These are phyloP conservation scores for Pimpla rufipes DNA, from an alignment of 2,888 invertebrate species.

Conservation along the genomic window DNA sequence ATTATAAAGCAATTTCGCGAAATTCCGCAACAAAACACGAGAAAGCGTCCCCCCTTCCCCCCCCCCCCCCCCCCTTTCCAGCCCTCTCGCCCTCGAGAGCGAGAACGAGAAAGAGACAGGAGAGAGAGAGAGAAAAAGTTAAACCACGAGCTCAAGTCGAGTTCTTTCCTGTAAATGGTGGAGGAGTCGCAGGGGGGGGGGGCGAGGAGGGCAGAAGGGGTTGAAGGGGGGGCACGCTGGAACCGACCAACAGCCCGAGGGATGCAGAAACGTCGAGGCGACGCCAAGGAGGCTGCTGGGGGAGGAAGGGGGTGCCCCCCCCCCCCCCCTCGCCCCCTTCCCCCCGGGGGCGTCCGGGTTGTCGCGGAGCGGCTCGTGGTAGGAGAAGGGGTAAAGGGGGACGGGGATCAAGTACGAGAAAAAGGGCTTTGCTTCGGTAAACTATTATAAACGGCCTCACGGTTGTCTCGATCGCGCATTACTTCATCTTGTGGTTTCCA, in stretches of 20 bases:
- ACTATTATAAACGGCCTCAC: constrained; percentile 76
- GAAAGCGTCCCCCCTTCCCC: no score
- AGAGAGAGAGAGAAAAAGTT: background rate
- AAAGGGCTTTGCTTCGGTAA: constrained; percentile 71
- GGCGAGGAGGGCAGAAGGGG: no score
- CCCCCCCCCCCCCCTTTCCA: no score
- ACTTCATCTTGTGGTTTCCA: constrained; percentile 67
- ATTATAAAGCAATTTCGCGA: constrained; percentile 81
- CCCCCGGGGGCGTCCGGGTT: no score
- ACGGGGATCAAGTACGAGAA: constrained; percentile 48
- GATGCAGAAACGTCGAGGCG: constrained; percentile 55
- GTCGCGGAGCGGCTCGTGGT: no score
- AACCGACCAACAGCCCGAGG: constrained; percentile 19
- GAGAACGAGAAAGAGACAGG: constrained; percentile 6
- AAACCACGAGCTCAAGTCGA: constrained; percentile 29
- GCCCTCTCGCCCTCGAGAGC: no score
- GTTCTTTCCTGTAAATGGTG: constrained; percentile 24
- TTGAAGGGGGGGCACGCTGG: constrained; percentile 9
- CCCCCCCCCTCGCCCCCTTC: no score
- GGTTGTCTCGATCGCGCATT: constrained; percentile 78
- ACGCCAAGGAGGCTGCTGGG: constrained; percentile 58
- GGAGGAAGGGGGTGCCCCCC: no score
- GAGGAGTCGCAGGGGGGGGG: constrained; percentile 19
- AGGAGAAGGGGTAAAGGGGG: background rate
- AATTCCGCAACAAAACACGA: constrained; percentile 76